Base-by-base conservation (phyloP, 2,113 vertebrate species). In the Podarcis raffonei region DNA sequence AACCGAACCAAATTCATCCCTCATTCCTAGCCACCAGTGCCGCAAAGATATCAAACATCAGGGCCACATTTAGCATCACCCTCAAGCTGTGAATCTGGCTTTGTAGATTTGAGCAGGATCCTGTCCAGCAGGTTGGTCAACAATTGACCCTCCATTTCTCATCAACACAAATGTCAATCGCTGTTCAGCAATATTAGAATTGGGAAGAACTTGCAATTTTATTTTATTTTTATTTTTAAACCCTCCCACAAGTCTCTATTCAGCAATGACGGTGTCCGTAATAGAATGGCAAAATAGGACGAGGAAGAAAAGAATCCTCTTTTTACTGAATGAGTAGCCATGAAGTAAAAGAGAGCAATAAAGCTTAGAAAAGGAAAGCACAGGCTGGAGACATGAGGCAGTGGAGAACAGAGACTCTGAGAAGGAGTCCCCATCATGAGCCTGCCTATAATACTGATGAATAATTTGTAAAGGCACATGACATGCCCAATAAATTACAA, bases 391-490 rank as follows among this genome's bases (percentile, higher is more conserved):
- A 13, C 18, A 9, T 23, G 13, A 13, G 7, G 22, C 2, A 6
- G 30, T 69, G 23, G 15, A 7, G 25, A 57, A 83, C 25, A 8
- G 23, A 37, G 42, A 30, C 74, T 37, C 27, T 5, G 4, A 53
- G 15, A 65, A 71, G 2, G 59, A 85, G 75, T 48, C 62, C 27
- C 20, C 7, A 42, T 76, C 62, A 13, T 59, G 30, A 57, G 53
- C 77, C 75, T 59, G 86, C 18, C 91, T 89, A 92, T 86, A 83
- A 88, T n/a, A 83, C 7, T 81, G 93, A 91, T 83, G 78, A 89
- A 48, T 92, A 85, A 87, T 84, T 78, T 78, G 84, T 1, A 7
- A 59, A 91, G 89, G 81, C 30, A 5, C 87, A 42, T 88, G 82
- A 53, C 59, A 93, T 91, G 65, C 8, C 48, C 79, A 83, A 83